Evolutionary conservation across 2,797 vertebrate species (phyloP).

Genomic region (Phaenicophaeus curvirostris): DNA sequence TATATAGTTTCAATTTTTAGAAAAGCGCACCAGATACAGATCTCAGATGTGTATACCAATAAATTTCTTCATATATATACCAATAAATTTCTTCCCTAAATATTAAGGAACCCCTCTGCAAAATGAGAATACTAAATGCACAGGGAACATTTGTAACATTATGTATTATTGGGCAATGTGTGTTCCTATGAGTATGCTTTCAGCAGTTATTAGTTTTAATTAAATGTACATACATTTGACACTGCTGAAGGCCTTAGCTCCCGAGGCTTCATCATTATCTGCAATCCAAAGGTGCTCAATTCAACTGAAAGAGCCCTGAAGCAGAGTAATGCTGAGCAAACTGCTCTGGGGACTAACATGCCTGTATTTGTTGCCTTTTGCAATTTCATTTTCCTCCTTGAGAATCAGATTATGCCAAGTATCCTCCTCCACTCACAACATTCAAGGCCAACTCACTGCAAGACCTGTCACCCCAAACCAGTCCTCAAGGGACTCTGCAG

Average conservation of each 20-base stretch:
- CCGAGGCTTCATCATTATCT: background rate
- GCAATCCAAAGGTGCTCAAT: background rate
- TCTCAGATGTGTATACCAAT: constrained; percentile 14
- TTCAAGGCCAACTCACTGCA: accelerated
- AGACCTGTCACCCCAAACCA: background rate
- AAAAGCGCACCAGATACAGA: background rate
- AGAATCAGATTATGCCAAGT: background rate
- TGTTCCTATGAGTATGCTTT: background rate
- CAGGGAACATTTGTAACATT: background rate
- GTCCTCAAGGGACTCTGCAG: background rate
- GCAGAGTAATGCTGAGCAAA: background rate
- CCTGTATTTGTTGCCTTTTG: background rate
- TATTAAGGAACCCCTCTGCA: background rate
- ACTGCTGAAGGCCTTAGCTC: background rate
- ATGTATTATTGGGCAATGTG: background rate
- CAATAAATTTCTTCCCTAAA: background rate
- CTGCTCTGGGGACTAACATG: background rate
- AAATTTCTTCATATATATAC: background rate
- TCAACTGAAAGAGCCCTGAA: background rate
- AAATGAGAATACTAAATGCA: constrained; percentile 22
- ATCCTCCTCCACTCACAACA: background rate
- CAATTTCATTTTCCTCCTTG: background rate
- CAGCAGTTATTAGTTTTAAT: constrained; percentile 5
- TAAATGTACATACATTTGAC: constrained; percentile 17
- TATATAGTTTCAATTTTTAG: background rate